These are phyloP conservation scores for Cephus pygmeus DNA, from an alignment of 2,888 invertebrate species.

Conservation along the genomic window DNA sequence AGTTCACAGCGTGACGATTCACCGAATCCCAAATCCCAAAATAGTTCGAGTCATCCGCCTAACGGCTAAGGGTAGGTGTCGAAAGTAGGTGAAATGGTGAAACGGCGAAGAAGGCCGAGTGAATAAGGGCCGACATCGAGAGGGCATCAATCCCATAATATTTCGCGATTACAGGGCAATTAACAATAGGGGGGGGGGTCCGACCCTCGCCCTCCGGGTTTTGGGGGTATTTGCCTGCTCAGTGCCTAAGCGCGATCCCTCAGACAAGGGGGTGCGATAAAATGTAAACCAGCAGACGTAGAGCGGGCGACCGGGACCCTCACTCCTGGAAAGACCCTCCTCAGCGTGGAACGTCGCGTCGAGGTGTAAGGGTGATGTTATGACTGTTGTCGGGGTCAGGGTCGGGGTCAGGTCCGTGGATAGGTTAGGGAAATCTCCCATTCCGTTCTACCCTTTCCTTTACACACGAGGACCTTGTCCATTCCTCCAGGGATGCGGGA, in stretches of 20 bases:
- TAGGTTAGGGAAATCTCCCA: constrained; percentile 45
- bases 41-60: too few relatives aligned
- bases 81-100: too few relatives aligned
- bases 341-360: constrained; percentile 36
- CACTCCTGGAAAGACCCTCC: constrained; percentile 53
- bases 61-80: too few relatives aligned
- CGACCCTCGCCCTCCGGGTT: constrained; percentile 39
- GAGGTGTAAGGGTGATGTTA: constrained; percentile 56
- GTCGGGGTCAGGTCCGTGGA: constrained; percentile 41
- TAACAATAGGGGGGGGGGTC: constrained; percentile 36
- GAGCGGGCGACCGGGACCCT: constrained; percentile 44
- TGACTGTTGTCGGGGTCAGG: constrained; percentile 58
- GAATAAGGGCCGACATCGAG: constrained; percentile 2
- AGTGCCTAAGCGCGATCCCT: constrained; percentile 29
- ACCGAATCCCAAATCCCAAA: too few relatives aligned
- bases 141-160: constrained; percentile 32
- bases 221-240: constrained; percentile 30
- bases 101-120: not conserved
- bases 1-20: too few relatives aligned
- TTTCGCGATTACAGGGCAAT: constrained; percentile 40
- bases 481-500: too few relatives aligned
- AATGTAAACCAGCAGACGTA: constrained; percentile 51
- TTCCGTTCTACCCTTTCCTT: not conserved
- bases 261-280: constrained; percentile 47
- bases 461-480: too few relatives aligned